Base-by-base conservation (phyloP, 2,113 vertebrate species). In the Entomyzon cyanotis region DNA sequence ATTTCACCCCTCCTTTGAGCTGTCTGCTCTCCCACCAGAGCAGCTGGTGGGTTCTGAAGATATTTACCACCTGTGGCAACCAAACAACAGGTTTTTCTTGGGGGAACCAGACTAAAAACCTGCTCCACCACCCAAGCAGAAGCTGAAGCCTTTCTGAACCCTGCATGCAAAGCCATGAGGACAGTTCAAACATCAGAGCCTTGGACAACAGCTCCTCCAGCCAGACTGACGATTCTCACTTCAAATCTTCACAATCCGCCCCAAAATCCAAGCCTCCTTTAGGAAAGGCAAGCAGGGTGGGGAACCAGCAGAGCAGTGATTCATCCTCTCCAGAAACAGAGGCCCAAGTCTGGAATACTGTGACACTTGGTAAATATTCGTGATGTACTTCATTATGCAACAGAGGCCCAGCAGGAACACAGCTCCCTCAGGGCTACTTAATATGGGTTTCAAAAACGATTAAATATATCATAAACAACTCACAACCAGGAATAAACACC, bases 391-490 rank as follows among this genome's bases (percentile, higher is more conserved):
- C 93, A 93, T 97, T 96, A 95, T 92, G 96, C 93, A 97, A 96
- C 9, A 10, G 64, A 94, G 95, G 87, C 84, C 83, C 86, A 94
- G 96, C 94, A 96, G 94, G 94, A 93, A 90, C 89, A 76, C 91
- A 86, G 96, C 75, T 70, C 96, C 97, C 96, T 96, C 73, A 67
- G 97, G 94, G 96, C 74, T 59, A 23, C 70, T 95, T 95, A 95
- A 92, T 92, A 95, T 18, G 64, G 39, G 81, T 83, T 96, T 96
- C 93, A 89, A 95, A 96, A 97, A 84, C 27, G 14, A 97, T 97
- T 95, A 96, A 94, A 97, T 75, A 86, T 88, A 97, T 94, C 97
- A 98, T 94, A 98, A 98, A 97, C 97, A 97, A 97, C 81, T 96
- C 60, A 3, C 63, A 88, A 89, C 58, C 93, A 74, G 94, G 96